Evolutionary conservation across 2,797 vertebrate genomes (phyloP), one percentile per base, ranked within the genome.

Genomic region (Aulostomus chinensis): DNA sequence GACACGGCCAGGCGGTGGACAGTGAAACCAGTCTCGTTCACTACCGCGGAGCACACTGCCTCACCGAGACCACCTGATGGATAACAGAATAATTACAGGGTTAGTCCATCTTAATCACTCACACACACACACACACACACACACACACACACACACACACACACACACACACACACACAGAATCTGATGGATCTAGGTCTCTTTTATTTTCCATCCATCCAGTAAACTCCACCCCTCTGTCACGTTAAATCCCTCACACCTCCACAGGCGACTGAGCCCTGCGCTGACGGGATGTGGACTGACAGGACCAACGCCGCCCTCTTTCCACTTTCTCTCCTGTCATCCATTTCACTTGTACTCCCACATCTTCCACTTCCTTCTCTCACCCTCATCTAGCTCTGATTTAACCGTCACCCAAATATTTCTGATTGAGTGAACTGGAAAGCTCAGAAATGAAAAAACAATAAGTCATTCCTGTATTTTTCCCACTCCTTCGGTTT

Each of bases 41-140:
- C 81, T 22, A 94, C 87, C 0, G 87, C 92, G 0, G 92, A 83
- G 41, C 79, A 89, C 51, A 94, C 90, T 0, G 92, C 92, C 68
- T 94, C 94, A 1, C 93, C 92, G 0, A 95, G 83, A 36, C 93
- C 94, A 66, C 93, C 93, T 95, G 69, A 30, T 38, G 47, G 56
- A 30, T 13, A 21, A 35, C n/a, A 80, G 24, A 31, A 14, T 13
- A n/a, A 21, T 21, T 21, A 21, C 3, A 21, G 20, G 20, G 20
- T 21, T 21, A 21, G 20, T 21, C 6, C n/a, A n/a, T n/a, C n/a
- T n/a, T n/a, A n/a, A n/a, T n/a, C 4, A 5, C 4, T 12, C n/a
- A 14, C 1, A 14, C 29, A 30, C 10, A 30, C 30, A 32, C 11
- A 32, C 10, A 32, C 30, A 32, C 11, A 32, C 11, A 32, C 11